phyloP scores from a whole-genome alignment of 2,113 vertebrate species.

The Engraulis encrasicolus region DNA sequence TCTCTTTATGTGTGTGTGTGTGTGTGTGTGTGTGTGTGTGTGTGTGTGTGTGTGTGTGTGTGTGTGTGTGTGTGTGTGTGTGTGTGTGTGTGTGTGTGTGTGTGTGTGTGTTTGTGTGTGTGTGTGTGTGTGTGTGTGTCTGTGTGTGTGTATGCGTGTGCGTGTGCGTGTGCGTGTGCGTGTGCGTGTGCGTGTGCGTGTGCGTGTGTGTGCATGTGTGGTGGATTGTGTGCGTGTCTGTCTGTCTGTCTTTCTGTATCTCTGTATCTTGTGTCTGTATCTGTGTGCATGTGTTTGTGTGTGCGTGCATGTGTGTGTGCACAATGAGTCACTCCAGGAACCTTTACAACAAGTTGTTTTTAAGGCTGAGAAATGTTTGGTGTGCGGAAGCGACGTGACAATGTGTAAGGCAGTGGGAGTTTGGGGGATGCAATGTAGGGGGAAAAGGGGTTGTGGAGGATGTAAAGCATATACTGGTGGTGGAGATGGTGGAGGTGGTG shows the following conservation, averaged over 20 bases:
- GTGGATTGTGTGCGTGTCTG: constrained; percentile 22
- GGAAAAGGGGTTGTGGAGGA: too few species aligned
- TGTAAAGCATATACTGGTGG: constrained; percentile 52
- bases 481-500: too few species aligned
- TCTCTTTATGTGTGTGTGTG: neutral
- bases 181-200: constrained; percentile 17
- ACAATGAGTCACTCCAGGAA: neutral
- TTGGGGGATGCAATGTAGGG: too few species aligned
- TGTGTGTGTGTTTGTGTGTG: neutral
- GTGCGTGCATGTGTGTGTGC: too few species aligned
- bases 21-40: constrained; percentile 25
- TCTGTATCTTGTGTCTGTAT: too few species aligned
- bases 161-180: neutral
- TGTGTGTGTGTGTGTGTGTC: neutral
- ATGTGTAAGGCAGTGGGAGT: constrained; percentile 45
- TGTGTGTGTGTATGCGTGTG: too few species aligned
- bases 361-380: neutral
- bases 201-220: constrained; percentile 17
- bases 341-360: neutral
- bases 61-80: neutral
- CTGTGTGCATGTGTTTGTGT: neutral
- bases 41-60: neutral
- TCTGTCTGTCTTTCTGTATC: neutral
- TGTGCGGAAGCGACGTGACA: too few species aligned
- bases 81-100: neutral